Base-by-base conservation (phyloP, 2,797 vertebrate genomes). In the Columba guinea region DNA sequence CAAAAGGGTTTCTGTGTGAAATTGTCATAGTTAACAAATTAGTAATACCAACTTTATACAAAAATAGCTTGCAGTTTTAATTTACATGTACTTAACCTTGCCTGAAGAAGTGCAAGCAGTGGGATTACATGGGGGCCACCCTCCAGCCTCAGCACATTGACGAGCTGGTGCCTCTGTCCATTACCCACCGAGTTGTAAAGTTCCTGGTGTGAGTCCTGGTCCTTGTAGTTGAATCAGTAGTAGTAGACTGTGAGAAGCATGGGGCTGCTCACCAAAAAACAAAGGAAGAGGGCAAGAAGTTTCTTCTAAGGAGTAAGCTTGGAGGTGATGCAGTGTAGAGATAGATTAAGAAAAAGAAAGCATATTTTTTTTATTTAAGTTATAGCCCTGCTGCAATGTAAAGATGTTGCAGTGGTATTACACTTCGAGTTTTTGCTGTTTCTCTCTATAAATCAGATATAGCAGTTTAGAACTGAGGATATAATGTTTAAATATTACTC, bases 1-100 rank as follows among this genome's bases (percentile, higher is more conserved):
- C 98, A 98, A 98, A 98, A 98, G 97, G 97, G 96, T 98, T 98
- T 98, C 98, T 98, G 98, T 97, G 98, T 97, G 98, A 98, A 98
- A 98, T 97, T 98, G 97, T 98, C 97, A 98, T 98, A 98, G 98
- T 98, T 99, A 99, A 98, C 98, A 98, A 99, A 98, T 98, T 97
- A 97, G 96, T 98, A 98, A 98, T 98, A 98, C 96, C 93, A 95
- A 96, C 95, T 97, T 97, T 79, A 96, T 97, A 97, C 94, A 95
- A 95, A 97, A 98, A 97, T 97, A 98, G 97, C 96, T 97, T 96
- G 90, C 89, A 75, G 95, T 96, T 96, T 97, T 96, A 91, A 97
- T 97, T 96, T 97, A 91, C 97, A 96, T 96, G 94, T 88, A 87
- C 79, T 97, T 97, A 97, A 97, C 96, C 95, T 97, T 91, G 87